A percentile compares a stretch with the other conserved stretches of the same genome.
These are phyloP conservation scores for Ceryle rudis DNA, from an alignment of 2,797 vertebrate genomes.

Conservation along the genomic window DNA sequence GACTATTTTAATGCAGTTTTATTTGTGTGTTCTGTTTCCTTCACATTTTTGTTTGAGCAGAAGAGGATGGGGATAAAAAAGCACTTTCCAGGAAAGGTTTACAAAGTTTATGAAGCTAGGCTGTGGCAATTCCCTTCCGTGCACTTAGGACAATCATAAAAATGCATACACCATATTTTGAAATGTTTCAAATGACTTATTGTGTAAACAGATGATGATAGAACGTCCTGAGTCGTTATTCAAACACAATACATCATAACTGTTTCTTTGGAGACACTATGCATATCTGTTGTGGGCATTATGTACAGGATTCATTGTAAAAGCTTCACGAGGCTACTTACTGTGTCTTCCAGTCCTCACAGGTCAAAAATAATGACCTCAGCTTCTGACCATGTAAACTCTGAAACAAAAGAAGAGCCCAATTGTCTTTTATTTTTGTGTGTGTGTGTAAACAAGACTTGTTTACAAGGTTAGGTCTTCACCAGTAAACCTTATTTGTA, in stretches of 20 bases:
- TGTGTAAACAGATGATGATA: conserved; percentile 28
- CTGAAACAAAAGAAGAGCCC: conserved; percentile 15
- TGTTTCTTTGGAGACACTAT: conserved; percentile 15
- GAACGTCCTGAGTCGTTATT: conserved; percentile 9
- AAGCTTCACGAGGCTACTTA: conserved; percentile 7
- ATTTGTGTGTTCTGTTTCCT: conserved; percentile 62
- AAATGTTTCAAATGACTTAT: conserved; percentile 15
- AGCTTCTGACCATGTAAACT: conserved; percentile 32
- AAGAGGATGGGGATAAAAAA: conserved; percentile 40
- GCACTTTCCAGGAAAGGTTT: conserved; percentile 8
- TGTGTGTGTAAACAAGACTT: neutral
- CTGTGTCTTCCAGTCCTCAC: neutral
- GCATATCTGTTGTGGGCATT: neutral
- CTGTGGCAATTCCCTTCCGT: conserved; percentile 13
- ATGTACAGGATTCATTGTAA: conserved; percentile 42
- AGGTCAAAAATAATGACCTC: conserved; percentile 45
- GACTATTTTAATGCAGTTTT: conserved; percentile 45
- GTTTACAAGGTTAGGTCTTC: neutral
- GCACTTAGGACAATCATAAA: conserved; percentile 16
- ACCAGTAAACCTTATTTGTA: neutral
- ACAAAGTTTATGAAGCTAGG: neutral
- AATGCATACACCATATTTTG: neutral
- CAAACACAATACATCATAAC: neutral
- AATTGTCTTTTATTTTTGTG: neutral
- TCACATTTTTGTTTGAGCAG: conserved; percentile 19